Evolutionary conservation across 2,797 vertebrate species (phyloP), one percentile per base, ranked within the genome.

Genomic region (Rhincodon typus): DNA sequence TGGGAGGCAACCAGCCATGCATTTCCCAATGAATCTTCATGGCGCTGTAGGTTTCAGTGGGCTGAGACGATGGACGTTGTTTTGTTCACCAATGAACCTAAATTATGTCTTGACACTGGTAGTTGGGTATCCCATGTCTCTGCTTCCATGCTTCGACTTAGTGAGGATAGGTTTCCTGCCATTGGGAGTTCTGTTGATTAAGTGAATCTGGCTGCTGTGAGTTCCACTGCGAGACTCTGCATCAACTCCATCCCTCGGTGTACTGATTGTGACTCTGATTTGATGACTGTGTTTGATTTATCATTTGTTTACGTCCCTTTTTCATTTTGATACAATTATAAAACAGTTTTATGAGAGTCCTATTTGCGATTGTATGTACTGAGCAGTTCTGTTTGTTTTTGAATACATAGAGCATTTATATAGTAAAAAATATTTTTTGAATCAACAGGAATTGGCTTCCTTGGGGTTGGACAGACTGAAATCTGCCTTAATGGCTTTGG

Each of bases 381-480:
- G 3, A 19, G 38, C 38, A 82, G 17, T 82, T 34, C 79, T 82
- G 79, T 6, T 82, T 19, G 19, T 19, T 84, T 84, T 23, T 84
- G 42, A 84, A 38, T 84, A 42, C 42, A 46, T 46, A 2, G 38
- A 42, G 82, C 21, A 42, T 84, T 84, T 42, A 84, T 23, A 84
- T 23, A 84, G 25, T 46, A 46, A 46, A 46, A 84, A 84, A 46
- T 42, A 90, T 42, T 30, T 3, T 66, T 93, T 69, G n/a, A 93
- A 93, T 8, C 66, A 57, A 7, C 96, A 99, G 99, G 99, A 99
- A 96, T 97, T 99, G 98, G 99, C 99, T 0, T 99, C 99, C 27
- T 96, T 99, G 96, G 99, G 99, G 97, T 97, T 99, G 97, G 99
- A 99, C 97, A 99, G 99, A 91, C 97, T 99, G 96, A 99, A 99